Evolutionary conservation across 1,140 invertebrate genomes (phyloP).

Genomic region (Trichomalopsis sarcophagae): DNA sequence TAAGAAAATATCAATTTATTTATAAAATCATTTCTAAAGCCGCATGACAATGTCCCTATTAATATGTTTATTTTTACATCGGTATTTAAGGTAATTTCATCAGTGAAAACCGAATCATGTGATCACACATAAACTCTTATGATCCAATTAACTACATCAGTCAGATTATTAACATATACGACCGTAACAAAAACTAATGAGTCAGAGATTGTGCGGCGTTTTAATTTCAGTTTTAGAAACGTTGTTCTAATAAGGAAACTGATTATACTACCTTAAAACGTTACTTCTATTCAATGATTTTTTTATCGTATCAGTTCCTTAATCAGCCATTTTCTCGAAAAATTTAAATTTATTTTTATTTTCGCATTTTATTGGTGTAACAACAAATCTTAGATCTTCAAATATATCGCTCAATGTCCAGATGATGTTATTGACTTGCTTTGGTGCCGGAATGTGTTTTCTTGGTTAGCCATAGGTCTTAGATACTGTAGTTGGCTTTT

Average conservation of each 20-base stretch:
- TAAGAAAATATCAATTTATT: constrained; percentile 19
- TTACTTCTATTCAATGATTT: no score
- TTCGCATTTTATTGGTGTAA: background rate
- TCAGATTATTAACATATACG: background rate
- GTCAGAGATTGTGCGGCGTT: no score
- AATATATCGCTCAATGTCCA: background rate
- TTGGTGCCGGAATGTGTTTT: constrained; percentile 21
- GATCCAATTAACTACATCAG: background rate
- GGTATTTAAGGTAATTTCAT: background rate
- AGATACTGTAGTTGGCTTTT: background rate
- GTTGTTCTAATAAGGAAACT: no score
- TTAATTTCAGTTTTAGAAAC: no score
- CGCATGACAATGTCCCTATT: background rate
- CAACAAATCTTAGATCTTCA: background rate
- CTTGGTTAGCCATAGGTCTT: background rate
- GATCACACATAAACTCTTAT: no score
- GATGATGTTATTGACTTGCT: constrained; percentile 3
- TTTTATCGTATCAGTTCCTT: no score
- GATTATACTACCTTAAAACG: no score
- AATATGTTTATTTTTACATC: background rate
- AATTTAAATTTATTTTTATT: constrained; percentile 6
- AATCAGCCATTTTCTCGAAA: background rate
- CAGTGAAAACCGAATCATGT: background rate
- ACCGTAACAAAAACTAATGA: no score
- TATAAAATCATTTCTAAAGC: background rate